These are phyloP conservation scores for Muschampia plurimacula DNA, from an alignment of 2,888 invertebrate genomes.

Conservation along the genomic window DNA sequence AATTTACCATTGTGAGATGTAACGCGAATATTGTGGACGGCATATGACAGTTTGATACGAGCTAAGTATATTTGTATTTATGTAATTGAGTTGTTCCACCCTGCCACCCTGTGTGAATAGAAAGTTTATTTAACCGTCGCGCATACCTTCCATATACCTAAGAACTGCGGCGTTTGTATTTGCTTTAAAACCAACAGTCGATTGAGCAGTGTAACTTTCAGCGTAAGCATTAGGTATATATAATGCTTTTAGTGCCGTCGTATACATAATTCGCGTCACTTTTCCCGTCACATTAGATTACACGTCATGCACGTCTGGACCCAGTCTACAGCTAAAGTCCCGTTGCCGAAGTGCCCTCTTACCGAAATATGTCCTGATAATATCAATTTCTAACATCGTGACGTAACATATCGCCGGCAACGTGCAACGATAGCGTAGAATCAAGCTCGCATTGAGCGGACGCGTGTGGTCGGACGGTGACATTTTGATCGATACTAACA, in stretches of 20 bases:
- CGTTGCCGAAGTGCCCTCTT: neutral
- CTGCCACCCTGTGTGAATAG: neutral
- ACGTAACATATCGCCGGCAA: slow-evolving; percentile 52
- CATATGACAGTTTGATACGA: neutral
- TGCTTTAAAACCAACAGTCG: neutral
- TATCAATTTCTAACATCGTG: slow-evolving; percentile 22
- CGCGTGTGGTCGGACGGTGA: slow-evolving; percentile 79
- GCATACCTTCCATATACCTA: neutral
- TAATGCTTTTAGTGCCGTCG: too few species aligned
- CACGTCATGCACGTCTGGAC: neutral
- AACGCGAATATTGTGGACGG: neutral
- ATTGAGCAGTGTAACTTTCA: neutral
- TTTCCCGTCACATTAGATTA: neutral
- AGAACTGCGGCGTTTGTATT: neutral
- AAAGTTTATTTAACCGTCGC: neutral
- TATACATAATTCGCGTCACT: neutral
- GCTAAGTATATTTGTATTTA: too few species aligned
- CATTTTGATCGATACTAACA: slow-evolving; percentile 88
- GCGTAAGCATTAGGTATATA: too few species aligned
- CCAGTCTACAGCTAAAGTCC: neutral
- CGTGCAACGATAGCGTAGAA: slow-evolving; percentile 68
- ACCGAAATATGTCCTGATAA: neutral
- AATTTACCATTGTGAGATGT: neutral
- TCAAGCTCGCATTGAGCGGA: slow-evolving; percentile 68
- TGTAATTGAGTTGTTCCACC: too few species aligned